Conservation (phyloP, 2,888 invertebrate species). For the Phalangium opilio region DNA sequence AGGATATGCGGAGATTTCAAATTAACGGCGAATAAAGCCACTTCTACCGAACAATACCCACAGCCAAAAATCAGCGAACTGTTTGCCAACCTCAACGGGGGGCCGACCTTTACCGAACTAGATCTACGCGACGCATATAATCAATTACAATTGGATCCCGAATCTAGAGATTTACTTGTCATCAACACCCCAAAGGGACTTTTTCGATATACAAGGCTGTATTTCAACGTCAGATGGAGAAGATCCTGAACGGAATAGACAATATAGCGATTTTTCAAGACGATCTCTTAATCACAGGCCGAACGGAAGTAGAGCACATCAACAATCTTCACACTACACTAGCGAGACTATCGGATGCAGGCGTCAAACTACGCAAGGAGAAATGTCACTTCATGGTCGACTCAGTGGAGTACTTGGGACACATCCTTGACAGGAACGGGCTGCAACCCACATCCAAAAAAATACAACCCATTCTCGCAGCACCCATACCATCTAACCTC, state of each 20-base stretch:
- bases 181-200: conserved; percentile 4
- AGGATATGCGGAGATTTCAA: conserved; percentile 1
- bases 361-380: conserved; percentile 6
- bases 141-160: background rate
- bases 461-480: conserved; percentile 20
- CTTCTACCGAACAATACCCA: background rate
- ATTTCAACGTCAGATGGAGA: conserved; percentile 5
- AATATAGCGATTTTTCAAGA: no score
- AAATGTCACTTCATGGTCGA: conserved; percentile 22
- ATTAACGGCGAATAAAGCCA: background rate
- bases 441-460: conserved; percentile 19
- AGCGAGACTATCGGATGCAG: background rate
- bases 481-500: conserved; percentile 22
- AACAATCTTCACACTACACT: background rate
- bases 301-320: background rate
- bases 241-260: background rate
- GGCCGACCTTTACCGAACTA: background rate
- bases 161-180: background rate
- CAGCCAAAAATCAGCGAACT: conserved; percentile 1
- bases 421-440: conserved; percentile 20
- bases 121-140: background rate
- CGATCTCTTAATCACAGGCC: no score
- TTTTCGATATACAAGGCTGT: conserved; percentile 1
- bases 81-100: background rate
- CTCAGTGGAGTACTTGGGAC: conserved; percentile 22